phyloP scores from a whole-genome alignment of 2,113 vertebrate species.

The Macrotis lagotis region DNA sequence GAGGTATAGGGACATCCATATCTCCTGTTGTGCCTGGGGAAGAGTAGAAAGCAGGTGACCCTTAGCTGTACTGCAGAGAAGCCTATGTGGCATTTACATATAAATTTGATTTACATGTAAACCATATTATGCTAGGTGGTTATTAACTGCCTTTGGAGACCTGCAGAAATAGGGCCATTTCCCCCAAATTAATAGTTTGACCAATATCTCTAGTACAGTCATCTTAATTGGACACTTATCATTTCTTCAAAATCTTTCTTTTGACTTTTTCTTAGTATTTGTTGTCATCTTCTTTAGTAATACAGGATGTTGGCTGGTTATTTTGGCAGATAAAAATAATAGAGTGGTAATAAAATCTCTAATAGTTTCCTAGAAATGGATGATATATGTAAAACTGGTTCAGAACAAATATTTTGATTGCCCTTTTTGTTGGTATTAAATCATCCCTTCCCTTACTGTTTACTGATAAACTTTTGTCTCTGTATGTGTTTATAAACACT shows the following conservation, averaged over 20 bases:
- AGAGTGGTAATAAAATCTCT: not conserved
- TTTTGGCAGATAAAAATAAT: conserved; percentile 34
- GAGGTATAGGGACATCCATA: not conserved
- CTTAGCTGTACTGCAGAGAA: not conserved
- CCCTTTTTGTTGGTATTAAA: too few relatives aligned
- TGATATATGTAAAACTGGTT: too few relatives aligned
- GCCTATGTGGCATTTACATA: too few relatives aligned
- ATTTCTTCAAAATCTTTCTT: conserved; percentile 27
- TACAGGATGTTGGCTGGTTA: not conserved
- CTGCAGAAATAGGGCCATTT: conserved; percentile 37
- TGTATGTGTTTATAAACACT: too few relatives aligned
- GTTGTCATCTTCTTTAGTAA: conserved; percentile 19
- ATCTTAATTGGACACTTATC: conserved; percentile 8
- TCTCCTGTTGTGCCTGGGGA: not conserved
- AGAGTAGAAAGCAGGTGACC: not conserved
- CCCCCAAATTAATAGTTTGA: not conserved
- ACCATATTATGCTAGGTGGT: too few relatives aligned
- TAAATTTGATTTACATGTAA: too few relatives aligned
- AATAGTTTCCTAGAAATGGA: too few relatives aligned
- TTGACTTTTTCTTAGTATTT: conserved; percentile 19
- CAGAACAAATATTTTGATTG: too few relatives aligned
- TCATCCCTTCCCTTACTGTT: too few relatives aligned
- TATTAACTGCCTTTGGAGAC: conserved; percentile 20
- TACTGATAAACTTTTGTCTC: too few relatives aligned
- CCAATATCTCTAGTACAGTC: not conserved